Base-by-base conservation (phyloP, 2,113 vertebrate genomes). In the Murina feae region DNA sequence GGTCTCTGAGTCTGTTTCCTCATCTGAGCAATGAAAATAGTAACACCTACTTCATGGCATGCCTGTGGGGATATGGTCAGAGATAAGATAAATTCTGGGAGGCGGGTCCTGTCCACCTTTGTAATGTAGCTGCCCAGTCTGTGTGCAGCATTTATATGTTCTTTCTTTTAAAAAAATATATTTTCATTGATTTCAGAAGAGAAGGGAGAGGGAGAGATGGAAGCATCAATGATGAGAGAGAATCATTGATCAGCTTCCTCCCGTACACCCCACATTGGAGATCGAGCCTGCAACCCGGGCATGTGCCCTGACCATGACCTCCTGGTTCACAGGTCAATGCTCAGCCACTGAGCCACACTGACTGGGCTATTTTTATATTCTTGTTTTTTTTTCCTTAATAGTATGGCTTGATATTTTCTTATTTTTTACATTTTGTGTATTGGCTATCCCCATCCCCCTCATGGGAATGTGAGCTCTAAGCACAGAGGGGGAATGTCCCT, bases 91-190 rank as follows among this genome's bases (percentile, higher is more conserved):
- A 86, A 30, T 14, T 53, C 44, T 1, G 6, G 14, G 21, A 76
- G 8, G n/a, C 4, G 1, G n/a, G 4, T 20, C 37, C 37, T 37
- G 28, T 71, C 47, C 9, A 42, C 8, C 4, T 0, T 0, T 5
- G 1, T 65, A 55, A 53, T 21, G 8, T 9, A 51, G n/a, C 69
- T 12, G 5, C 25, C 32, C 9, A 4, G 68, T 4, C 76, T 37
- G 3, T 37, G 30, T 9, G 35, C 4, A 37, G 14, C 42, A 17
- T 20, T 78, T 58, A 21, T 32, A 55, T 60, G 16, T 72, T 66
- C 51, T 44, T 58, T 5, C 5, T 60, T 60, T 60, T 30, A 32
- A 30, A n/a, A n/a, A n/a, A n/a, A 60, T 60, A 12, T 60, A 55
- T 28, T 28, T 60, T 60, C 11, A 25, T 60, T 60, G 21, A 9